Percentiles rank a stretch among this genome's conserved stretches.
Evolutionary conservation across 2,888 invertebrate genomes (phyloP).

Genomic region (Melinaea marsaeus): DNA sequence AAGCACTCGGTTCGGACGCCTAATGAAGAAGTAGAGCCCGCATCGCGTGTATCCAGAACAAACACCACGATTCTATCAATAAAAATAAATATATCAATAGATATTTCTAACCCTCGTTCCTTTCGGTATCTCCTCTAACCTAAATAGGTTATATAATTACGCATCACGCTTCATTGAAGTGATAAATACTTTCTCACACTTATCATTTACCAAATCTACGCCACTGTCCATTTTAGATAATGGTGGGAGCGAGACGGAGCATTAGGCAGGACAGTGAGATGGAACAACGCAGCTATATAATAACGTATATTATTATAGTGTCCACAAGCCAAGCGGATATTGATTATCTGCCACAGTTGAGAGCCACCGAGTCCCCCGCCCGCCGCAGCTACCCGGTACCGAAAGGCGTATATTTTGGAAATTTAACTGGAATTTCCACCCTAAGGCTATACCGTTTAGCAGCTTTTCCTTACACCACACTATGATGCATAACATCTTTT

Average conservation of each 20-base stretch:
- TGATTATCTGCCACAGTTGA: conserved; percentile 80
- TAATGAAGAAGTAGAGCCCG: conserved; percentile 55
- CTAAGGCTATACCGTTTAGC: conserved; percentile 46
- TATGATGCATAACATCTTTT: conserved; percentile 52
- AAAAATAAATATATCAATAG: conserved; percentile 66
- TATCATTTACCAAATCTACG: conserved; percentile 79
- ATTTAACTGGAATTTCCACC: conserved; percentile 47
- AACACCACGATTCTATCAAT: conserved; percentile 48
- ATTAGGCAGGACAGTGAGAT: conserved; percentile 37
- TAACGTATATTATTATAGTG: conserved; percentile 78
- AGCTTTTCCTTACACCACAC: conserved; percentile 45
- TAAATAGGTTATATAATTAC: conserved; percentile 76
- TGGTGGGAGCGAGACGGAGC: conserved; percentile 61
- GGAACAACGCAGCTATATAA: conserved; percentile 63
- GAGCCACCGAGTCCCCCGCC: conserved; percentile 70
- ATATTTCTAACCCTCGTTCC: conserved; percentile 40
- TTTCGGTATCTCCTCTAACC: conserved; percentile 55
- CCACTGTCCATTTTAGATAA: conserved; percentile 78
- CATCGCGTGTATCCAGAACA: conserved; percentile 54
- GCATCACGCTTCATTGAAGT: conserved; percentile 76
- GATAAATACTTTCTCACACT: conserved; percentile 79
- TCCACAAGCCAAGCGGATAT: conserved; percentile 80
- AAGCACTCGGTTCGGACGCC: conserved; percentile 43
- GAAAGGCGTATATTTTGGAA: conserved; percentile 49
- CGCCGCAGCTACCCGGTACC: conserved; percentile 39